A percentile compares a stretch with the other conserved stretches of the same genome.
Evolutionary conservation across 2,797 vertebrate genomes (phyloP).

Genomic region (Neomorphus geoffroyi): DNA sequence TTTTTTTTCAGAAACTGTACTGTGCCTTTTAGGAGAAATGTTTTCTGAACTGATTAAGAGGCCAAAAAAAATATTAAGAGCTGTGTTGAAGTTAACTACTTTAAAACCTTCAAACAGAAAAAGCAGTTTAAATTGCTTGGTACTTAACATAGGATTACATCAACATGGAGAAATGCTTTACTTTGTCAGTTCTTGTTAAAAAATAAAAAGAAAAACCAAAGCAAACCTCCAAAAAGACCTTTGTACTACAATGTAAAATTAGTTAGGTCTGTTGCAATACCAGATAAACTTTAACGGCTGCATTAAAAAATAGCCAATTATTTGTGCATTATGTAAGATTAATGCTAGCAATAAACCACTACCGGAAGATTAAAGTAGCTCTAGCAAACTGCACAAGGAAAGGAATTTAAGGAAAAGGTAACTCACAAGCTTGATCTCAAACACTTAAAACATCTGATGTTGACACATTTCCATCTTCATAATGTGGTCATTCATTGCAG

Average conservation of each 20-base stretch:
- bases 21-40: background rate
- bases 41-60: background rate
- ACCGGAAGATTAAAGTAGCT: background rate
- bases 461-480: background rate
- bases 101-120: background rate
- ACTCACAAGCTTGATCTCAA: background rate
- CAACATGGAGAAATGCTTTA: background rate
- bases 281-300: background rate
- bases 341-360: background rate
- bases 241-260: background rate
- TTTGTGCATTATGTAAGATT: background rate
- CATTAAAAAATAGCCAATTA: background rate
- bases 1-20: background rate
- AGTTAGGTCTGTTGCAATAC: background rate
- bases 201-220: background rate
- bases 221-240: background rate
- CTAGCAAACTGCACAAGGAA: background rate
- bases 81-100: background rate
- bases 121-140: background rate
- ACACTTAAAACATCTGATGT: background rate
- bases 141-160: background rate
- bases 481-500: background rate
- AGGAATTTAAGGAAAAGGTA: background rate
- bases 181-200: background rate
- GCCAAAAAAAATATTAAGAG: background rate